Evolutionary conservation across 2,797 vertebrate genomes (phyloP).

Genomic region (Lemur catta): DNA sequence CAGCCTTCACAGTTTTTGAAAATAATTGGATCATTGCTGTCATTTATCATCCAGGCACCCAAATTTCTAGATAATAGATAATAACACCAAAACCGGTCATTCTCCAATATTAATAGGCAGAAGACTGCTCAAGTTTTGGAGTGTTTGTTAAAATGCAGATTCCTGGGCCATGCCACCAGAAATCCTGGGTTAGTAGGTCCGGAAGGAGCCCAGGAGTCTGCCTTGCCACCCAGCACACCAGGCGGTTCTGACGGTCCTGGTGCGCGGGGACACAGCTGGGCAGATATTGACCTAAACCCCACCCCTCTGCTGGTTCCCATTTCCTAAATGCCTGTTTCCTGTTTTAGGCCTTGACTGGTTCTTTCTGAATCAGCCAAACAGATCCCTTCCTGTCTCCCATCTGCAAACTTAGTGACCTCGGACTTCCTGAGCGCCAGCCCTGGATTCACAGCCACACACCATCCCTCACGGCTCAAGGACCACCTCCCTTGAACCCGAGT

Average conservation of each 20-base stretch:
- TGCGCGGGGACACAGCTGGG: too few species aligned
- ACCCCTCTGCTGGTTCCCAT: not conserved
- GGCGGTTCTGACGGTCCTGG: accelerated
- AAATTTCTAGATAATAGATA: slow-evolving; percentile 14
- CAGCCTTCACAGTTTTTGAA: not conserved
- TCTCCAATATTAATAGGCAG: not conserved
- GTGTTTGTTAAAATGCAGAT: not conserved
- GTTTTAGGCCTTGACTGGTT: not conserved
- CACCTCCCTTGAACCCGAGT: not conserved
- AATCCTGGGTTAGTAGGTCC: not conserved
- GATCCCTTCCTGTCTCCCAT: not conserved
- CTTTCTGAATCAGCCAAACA: not conserved
- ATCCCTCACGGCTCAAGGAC: not conserved
- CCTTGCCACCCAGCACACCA: not conserved
- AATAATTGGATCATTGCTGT: not conserved
- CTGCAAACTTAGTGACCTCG: not conserved
- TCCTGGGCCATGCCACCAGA: not conserved
- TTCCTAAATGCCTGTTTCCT: not conserved
- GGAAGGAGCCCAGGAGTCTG: not conserved
- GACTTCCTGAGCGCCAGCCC: not conserved
- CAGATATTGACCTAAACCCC: not conserved
- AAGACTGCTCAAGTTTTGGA: not conserved
- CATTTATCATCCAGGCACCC: not conserved
- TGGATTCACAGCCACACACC: not conserved
- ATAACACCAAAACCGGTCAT: not conserved